These are phyloP conservation scores for Caenorhabditis briggsae DNA, from an alignment of 1,140 invertebrate genomes.

Conservation along the genomic window DNA sequence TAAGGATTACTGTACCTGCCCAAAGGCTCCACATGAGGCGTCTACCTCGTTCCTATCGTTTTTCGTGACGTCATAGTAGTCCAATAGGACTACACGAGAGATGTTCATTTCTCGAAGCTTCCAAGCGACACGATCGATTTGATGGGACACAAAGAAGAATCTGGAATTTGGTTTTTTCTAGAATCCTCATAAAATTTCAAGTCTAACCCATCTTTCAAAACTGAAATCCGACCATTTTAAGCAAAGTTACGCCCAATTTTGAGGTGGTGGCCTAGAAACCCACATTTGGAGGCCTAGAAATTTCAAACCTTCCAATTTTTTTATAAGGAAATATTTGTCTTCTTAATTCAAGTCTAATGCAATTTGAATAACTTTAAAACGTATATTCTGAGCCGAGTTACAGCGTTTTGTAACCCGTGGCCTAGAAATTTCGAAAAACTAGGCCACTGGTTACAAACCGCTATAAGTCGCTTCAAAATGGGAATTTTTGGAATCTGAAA, in stretches of 20 bases:
- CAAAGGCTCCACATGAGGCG: slow-evolving; percentile 50
- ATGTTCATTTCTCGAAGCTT: background rate
- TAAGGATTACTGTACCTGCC: slow-evolving; percentile 12
- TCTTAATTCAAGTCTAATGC: too few species aligned
- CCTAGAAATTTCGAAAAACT: background rate
- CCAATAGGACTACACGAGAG: slow-evolving; percentile 35
- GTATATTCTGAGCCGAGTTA: too few species aligned
- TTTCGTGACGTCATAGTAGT: slow-evolving; percentile 59
- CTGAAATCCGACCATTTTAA: background rate
- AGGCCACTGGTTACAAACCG: background rate
- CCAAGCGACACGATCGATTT: slow-evolving; percentile 45
- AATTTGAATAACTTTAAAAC: too few species aligned
- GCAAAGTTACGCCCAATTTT: background rate
- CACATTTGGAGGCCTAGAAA: background rate
- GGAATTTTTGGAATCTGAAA: background rate
- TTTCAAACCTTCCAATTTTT: background rate
- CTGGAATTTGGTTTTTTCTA: slow-evolving; percentile 1
- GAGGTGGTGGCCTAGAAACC: slow-evolving; percentile 5
- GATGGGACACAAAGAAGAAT: slow-evolving; percentile 39
- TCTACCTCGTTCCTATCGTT: slow-evolving; percentile 57
- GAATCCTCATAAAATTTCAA: background rate
- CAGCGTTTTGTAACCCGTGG: background rate
- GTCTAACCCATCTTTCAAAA: background rate
- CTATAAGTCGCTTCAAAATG: background rate
- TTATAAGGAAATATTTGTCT: too few species aligned